phyloP scores from a whole-genome alignment of 1,140 invertebrate species.

The Parasteatoda tepidariorum region DNA sequence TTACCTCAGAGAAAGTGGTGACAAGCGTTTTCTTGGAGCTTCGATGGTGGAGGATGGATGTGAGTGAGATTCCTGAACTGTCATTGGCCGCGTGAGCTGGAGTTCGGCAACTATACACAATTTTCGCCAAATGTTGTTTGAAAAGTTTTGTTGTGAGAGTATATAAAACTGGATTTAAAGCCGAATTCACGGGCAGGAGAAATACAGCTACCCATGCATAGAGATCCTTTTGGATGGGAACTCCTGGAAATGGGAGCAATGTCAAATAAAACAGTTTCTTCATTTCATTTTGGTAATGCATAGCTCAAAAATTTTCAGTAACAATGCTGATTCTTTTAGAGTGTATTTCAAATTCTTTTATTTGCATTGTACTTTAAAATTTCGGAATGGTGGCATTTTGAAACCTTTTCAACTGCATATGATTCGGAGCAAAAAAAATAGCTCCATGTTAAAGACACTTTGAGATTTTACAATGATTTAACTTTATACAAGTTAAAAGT shows the following conservation, averaged over 20 bases:
- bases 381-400: background rate
- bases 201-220: slow-evolving; percentile 74
- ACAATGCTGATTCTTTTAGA: background rate
- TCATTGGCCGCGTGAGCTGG: slow-evolving; percentile 17
- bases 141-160: slow-evolving; percentile 69
- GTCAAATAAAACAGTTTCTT: background rate
- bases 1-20: slow-evolving; percentile 60
- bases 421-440: too few relatives aligned
- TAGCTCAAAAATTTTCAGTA: too few relatives aligned
- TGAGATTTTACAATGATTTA: too few relatives aligned
- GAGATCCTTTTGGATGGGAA: slow-evolving; percentile 63
- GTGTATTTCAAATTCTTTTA: background rate
- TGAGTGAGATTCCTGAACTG: slow-evolving; percentile 41
- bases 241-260: slow-evolving; percentile 59
- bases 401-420: too few relatives aligned
- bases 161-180: slow-evolving; percentile 73
- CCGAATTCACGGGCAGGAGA: slow-evolving; percentile 73
- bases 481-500: too few relatives aligned
- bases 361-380: background rate
- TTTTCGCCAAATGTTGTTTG: slow-evolving; percentile 58
- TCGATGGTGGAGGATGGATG: slow-evolving; percentile 44
- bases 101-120: slow-evolving; percentile 53
- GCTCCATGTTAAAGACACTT: too few relatives aligned
- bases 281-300: too few relatives aligned
- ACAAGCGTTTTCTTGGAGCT: slow-evolving; percentile 52